Base-by-base conservation (phyloP, 2,113 vertebrate species). In the Syngnathus floridae region DNA sequence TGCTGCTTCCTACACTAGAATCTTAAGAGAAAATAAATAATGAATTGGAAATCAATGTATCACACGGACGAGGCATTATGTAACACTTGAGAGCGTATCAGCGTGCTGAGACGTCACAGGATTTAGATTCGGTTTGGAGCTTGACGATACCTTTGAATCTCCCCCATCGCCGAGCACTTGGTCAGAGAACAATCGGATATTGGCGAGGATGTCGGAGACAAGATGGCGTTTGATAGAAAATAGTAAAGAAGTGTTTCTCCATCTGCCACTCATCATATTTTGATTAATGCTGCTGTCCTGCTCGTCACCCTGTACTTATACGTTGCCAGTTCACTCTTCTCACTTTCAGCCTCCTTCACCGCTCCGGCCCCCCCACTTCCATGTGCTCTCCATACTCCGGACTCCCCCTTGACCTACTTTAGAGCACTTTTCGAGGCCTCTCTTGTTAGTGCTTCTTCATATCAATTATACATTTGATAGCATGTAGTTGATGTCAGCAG, bases 391-490 rank as follows among this genome's bases (percentile, higher is more conserved):
- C 37, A 21, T 74, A 75, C 51, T 66, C 69, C 66, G 58, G 66
- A 69, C 69, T 79, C 74, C 73, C 76, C 70, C 46, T 72, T 74
- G 66, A 52, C 71, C 68, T 73, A 65, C 60, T 84, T 84, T 72
- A 75, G 67, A 75, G 78, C 71, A 79, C 85, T 83, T 79, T 31
- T 85, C 56, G 26, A 73, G 78, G 71, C 78, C 76, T 71, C 80
- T 77, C 67, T 82, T 71, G 82, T 83, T 88, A 87, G 77, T 83
- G 75, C 75, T 76, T 51, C 70, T 75, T 69, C 70, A 61, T 69
- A 86, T 89, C 70, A 89, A 89, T 88, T 83, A 89, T 87, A 80
- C 79, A 89, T 88, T 72, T 68, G 80, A 82, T 84, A 81, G 79
- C 82, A 86, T 77, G 78, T 80, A 80, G 80, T 82, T 70, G 73